Evolutionary conservation across 2,113 vertebrate species (phyloP).

Genomic region (Sebastes schlegelii): DNA sequence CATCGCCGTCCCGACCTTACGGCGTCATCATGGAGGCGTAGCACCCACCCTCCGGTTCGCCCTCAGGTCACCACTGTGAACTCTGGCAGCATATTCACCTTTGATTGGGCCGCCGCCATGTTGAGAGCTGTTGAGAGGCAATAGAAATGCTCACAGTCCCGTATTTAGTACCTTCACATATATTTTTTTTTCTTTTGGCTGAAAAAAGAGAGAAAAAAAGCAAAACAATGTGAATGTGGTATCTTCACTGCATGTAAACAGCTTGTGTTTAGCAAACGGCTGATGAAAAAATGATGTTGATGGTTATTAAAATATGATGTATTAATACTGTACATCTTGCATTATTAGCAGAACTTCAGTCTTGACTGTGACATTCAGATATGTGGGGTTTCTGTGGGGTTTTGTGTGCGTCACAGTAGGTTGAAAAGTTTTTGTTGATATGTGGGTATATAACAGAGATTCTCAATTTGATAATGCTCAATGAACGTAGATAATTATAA

Average conservation of each 20-base stretch:
- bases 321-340: not conserved
- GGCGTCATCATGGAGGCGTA: too few relatives aligned
- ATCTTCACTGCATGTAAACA: not conserved
- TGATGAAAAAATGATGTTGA: too few relatives aligned
- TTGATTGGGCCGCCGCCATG: too few relatives aligned
- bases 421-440: not conserved
- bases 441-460: not conserved
- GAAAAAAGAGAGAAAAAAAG: too few relatives aligned
- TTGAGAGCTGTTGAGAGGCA: too few relatives aligned
- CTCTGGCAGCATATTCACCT: too few relatives aligned
- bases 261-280: not conserved
- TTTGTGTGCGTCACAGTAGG: conserved; percentile 2
- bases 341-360: too few relatives aligned
- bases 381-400: not conserved
- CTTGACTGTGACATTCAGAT: not conserved
- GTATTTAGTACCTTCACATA: too few relatives aligned
- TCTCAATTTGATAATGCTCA: not conserved
- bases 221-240: not conserved
- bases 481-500: not conserved
- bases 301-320: not conserved
- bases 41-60: too few relatives aligned
- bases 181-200: not conserved
- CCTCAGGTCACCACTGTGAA: too few relatives aligned
- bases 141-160: too few relatives aligned
- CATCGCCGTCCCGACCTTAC: too few relatives aligned